A percentile compares a stretch with the other conserved stretches of the same genome.
Evolutionary conservation across 2,888 invertebrate genomes (phyloP).

Genomic region (Syrista parreyssii): DNA sequence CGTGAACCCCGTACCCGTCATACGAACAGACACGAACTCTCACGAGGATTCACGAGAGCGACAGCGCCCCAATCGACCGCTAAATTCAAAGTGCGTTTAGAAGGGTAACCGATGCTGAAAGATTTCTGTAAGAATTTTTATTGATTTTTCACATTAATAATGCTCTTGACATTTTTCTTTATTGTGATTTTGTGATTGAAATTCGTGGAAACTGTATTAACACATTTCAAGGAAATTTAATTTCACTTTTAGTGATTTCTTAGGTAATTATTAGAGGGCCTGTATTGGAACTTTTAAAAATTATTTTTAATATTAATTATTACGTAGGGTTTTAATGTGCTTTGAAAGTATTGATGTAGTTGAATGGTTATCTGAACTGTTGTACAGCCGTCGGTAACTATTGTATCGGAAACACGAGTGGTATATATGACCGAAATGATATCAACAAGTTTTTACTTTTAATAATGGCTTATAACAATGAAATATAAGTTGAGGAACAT

Average conservation of each 20-base stretch:
- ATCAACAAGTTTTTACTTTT: not conserved
- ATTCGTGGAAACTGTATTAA: not conserved
- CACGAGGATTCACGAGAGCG: constrained; percentile 26
- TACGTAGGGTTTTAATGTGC: not conserved
- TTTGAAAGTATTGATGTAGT: not conserved
- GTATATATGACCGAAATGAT: not conserved
- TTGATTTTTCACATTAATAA: not conserved
- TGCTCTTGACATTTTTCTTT: not conserved
- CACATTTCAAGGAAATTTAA: not conserved
- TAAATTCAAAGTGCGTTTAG: not conserved
- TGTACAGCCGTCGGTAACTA: not conserved
- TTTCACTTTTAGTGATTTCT: not conserved
- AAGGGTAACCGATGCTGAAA: not conserved
- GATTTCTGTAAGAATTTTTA: not conserved
- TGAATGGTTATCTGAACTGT: not conserved
- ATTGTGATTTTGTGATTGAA: not conserved
- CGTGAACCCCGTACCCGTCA: constrained; percentile 53
- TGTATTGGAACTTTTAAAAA: not conserved
- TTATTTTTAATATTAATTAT: not conserved
- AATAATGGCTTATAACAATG: not conserved
- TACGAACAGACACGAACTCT: constrained; percentile 1
- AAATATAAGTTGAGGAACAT: not conserved
- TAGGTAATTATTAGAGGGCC: not conserved
- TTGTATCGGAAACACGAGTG: not conserved
- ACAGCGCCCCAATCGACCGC: constrained; percentile 21